A percentile compares a stretch with the other conserved stretches of the same genome.
Conservation (phyloP, 2,113 vertebrate species). For the Zosterops borbonicus region DNA sequence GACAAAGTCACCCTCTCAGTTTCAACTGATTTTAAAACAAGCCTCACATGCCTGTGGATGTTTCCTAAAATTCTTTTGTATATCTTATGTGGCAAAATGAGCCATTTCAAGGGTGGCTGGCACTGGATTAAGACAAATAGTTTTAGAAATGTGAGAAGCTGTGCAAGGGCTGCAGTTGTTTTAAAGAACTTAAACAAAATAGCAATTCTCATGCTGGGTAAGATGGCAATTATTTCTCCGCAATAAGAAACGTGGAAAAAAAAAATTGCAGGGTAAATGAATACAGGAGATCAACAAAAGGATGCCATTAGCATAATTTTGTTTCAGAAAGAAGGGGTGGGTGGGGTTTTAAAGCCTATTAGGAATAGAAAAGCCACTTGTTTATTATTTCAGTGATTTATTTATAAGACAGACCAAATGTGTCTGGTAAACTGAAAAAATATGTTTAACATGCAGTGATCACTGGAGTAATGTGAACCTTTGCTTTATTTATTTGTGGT, state of each 20-base stretch:
- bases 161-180: neutral
- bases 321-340: neutral
- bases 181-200: neutral
- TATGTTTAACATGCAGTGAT: neutral
- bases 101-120: neutral
- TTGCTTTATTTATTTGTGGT: conserved; percentile 2
- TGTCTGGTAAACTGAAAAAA: neutral
- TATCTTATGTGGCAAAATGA: neutral
- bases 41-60: neutral
- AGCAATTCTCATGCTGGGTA: neutral
- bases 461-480: neutral
- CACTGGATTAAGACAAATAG: neutral
- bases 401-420: neutral
- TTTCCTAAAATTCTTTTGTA: neutral
- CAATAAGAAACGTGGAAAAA: neutral
- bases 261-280: neutral
- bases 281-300: neutral
- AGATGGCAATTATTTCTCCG: neutral
- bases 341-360: neutral
- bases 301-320: neutral
- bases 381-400: neutral
- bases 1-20: neutral
- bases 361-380: neutral
- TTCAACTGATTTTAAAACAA: neutral
- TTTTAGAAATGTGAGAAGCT: neutral